These are phyloP conservation scores for Zhengitettix transpicula DNA, from an alignment of 2,888 invertebrate genomes.

Conservation along the genomic window DNA sequence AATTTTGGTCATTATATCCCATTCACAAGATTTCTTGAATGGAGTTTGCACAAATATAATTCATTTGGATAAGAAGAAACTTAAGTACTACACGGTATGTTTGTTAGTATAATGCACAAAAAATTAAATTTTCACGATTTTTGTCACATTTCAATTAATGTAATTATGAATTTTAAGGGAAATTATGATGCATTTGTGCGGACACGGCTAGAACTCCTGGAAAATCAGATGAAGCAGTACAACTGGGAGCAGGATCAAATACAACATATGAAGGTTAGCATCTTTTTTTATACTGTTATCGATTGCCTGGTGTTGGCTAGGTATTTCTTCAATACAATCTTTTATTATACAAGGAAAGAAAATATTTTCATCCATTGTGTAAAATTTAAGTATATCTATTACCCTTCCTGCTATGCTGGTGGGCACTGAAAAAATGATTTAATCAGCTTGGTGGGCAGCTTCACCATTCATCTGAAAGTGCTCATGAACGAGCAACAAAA, in stretches of 20 bases:
- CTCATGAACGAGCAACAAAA: no score
- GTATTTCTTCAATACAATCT: no score
- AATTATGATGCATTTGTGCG: slow-evolving; percentile 95
- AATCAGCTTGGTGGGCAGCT: no score
- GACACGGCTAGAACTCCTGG: slow-evolving; percentile 83
- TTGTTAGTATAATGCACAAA: no score
- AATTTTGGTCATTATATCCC: slow-evolving; percentile 92
- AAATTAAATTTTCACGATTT: not conserved
- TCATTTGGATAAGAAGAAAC: slow-evolving; percentile 80
- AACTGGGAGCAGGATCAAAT: slow-evolving; percentile 99
- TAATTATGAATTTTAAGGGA: slow-evolving; percentile 28
- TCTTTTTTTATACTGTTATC: no score
- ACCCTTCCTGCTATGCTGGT: no score
- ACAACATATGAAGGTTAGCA: slow-evolving; percentile 82
- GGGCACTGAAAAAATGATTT: no score
- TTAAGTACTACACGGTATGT: slow-evolving; percentile 82
- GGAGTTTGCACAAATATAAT: slow-evolving; percentile 94
- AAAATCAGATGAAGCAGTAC: slow-evolving; percentile 98
- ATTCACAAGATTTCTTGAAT: slow-evolving; percentile 98
- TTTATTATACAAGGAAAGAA: no score
- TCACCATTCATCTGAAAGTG: no score
- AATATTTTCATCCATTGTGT: no score
- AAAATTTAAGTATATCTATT: no score
- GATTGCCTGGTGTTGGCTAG: no score
- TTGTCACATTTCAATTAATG: not conserved